Evolutionary conservation across 2,888 invertebrate species (phyloP).

Genomic region (Sepioteuthis lessoniana): DNA sequence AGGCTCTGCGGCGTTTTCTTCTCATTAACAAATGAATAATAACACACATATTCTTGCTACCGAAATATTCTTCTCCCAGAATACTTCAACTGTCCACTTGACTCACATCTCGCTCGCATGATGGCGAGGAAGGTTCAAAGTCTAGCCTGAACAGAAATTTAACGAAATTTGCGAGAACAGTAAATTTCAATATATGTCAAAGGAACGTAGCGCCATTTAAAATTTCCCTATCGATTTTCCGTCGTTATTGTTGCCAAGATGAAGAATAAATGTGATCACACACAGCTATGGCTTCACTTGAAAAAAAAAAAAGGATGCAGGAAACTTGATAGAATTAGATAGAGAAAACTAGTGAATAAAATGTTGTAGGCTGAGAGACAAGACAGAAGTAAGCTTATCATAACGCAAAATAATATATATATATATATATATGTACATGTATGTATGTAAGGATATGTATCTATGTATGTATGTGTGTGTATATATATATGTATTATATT

Average conservation of each 20-base stretch:
- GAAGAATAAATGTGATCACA: not conserved
- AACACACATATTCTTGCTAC: not conserved
- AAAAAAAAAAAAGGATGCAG: too few species aligned
- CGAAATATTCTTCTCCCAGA: not conserved
- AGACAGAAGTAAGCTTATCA: too few species aligned
- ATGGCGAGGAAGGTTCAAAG: not conserved
- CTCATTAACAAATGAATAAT: not conserved
- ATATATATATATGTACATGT: conserved; percentile 43
- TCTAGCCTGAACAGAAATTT: not conserved
- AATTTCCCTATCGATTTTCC: not conserved
- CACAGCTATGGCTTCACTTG: not conserved
- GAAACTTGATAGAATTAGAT: too few species aligned
- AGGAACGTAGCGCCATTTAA: not conserved
- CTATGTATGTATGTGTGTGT: not conserved
- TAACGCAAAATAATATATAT: not conserved
- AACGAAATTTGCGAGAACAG: not conserved
- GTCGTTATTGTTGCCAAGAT: not conserved
- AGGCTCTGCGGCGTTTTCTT: too few species aligned
- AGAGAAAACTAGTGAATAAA: too few species aligned
- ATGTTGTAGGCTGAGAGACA: too few species aligned
- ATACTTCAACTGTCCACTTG: not conserved
- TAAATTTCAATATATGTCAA: conserved; percentile 23
- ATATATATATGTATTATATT: not conserved
- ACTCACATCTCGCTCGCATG: not conserved
- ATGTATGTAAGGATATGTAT: not conserved